A percentile compares a stretch with the other conserved stretches of the same genome.
Evolutionary conservation across 2,888 invertebrate genomes (phyloP).

Genomic region (Schizaphis graminum): DNA sequence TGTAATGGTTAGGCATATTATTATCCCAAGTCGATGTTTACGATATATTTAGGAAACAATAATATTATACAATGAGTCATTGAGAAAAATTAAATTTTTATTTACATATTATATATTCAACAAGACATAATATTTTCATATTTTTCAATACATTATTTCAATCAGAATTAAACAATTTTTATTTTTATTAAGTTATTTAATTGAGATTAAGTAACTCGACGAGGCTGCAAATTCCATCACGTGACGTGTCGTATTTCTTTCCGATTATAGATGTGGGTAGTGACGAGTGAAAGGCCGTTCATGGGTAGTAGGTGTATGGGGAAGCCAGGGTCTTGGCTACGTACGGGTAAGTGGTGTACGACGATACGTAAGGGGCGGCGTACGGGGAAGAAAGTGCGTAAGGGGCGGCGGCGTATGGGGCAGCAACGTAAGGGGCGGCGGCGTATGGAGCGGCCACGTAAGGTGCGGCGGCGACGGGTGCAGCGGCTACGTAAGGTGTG

Average conservation of each 20-base stretch:
- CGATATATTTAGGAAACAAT: background rate
- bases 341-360: slow-evolving; percentile 56
- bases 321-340: slow-evolving; percentile 57
- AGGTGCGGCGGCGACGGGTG: slow-evolving; percentile 14
- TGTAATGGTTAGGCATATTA: background rate
- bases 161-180: background rate
- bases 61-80: background rate
- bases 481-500: slow-evolving; percentile 6
- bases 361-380: slow-evolving; percentile 53
- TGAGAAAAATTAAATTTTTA: background rate
- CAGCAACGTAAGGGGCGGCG: slow-evolving; percentile 31
- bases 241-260: background rate
- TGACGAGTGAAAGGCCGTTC: background rate
- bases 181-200: background rate
- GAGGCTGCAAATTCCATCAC: background rate
- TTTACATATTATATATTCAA: background rate
- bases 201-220: background rate
- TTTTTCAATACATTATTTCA: slow-evolving; percentile 14
- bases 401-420: slow-evolving; percentile 39
- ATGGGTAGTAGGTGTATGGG: slow-evolving; percentile 50
- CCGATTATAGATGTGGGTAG: background rate
- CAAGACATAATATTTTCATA: background rate
- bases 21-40: background rate
- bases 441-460: slow-evolving; percentile 48
- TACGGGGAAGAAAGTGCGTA: slow-evolving; percentile 28